phyloP scores from a whole-genome alignment of 2,113 vertebrate genomes.

The Bothrops jararaca region DNA sequence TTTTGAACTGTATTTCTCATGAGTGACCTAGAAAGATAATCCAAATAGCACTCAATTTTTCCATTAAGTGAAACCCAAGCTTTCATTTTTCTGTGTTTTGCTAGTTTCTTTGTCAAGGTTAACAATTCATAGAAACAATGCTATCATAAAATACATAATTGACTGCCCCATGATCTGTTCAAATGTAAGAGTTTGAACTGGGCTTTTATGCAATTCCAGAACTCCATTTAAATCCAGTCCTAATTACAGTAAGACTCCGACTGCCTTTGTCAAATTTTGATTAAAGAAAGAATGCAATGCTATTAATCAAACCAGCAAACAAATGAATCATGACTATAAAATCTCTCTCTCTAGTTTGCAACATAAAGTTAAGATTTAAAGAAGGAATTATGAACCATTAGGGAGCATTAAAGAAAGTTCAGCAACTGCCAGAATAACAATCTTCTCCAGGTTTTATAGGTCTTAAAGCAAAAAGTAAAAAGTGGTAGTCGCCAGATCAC shows the following conservation, averaged over 20 bases:
- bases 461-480: background rate
- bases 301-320: background rate
- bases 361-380: background rate
- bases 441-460: background rate
- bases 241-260: background rate
- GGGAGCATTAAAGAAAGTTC: background rate
- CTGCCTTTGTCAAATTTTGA: background rate
- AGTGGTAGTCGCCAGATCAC: background rate
- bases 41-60: background rate
- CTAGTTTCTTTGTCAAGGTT: constrained; percentile 15
- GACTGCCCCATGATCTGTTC: background rate
- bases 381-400: background rate
- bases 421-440: background rate
- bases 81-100: background rate
- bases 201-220: background rate
- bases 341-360: background rate
- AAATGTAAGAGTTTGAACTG: background rate
- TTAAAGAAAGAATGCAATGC: constrained; percentile 5
- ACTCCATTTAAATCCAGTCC: background rate
- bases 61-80: background rate
- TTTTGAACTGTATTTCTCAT: background rate
- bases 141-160: background rate
- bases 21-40: background rate
- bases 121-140: background rate
- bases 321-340: background rate